Evolutionary conservation across 2,888 invertebrate genomes (phyloP).

Genomic region (Drosophila maculinotata): DNA sequence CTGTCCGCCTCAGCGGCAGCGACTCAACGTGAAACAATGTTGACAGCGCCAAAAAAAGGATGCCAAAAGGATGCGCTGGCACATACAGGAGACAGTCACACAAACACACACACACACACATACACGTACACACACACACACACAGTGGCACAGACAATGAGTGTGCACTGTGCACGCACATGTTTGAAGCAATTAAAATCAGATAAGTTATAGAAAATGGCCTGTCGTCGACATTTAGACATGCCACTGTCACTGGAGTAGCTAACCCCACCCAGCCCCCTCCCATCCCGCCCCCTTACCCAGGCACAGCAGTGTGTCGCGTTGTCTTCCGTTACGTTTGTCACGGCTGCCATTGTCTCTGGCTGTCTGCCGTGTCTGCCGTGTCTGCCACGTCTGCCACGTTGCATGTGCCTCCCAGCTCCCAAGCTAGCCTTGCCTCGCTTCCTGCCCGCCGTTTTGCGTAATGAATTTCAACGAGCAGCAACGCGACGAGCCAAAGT

Average conservation of each 20-base stretch:
- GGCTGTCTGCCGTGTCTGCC: slow-evolving; percentile 13
- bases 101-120: slow-evolving; percentile 17
- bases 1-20: neutral
- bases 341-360: slow-evolving; percentile 67
- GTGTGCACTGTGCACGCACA: slow-evolving; percentile 57
- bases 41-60: slow-evolving; percentile 73
- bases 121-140: slow-evolving; percentile 4
- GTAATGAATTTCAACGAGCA: slow-evolving; percentile 78
- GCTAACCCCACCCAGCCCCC: slow-evolving; percentile 4
- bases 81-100: slow-evolving; percentile 24
- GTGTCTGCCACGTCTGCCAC: slow-evolving; percentile 25
- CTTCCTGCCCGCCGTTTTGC: slow-evolving; percentile 49
- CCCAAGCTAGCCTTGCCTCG: neutral
- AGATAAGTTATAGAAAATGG: slow-evolving; percentile 82
- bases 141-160: slow-evolving; percentile 35
- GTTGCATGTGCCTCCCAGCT: slow-evolving; percentile 24
- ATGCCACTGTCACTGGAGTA: slow-evolving; percentile 56
- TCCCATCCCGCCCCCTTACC: neutral
- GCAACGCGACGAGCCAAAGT: slow-evolving; percentile 47
- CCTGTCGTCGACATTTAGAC: slow-evolving; percentile 80
- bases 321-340: slow-evolving; percentile 75
- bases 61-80: slow-evolving; percentile 36
- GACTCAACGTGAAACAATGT: slow-evolving; percentile 71
- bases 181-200: slow-evolving; percentile 83
- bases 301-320: slow-evolving; percentile 14